Percentiles rank a stretch among this genome's conserved stretches.
These are phyloP conservation scores for Dinoponera quadriceps DNA, from an alignment of 1,140 invertebrate species.

Conservation along the genomic window DNA sequence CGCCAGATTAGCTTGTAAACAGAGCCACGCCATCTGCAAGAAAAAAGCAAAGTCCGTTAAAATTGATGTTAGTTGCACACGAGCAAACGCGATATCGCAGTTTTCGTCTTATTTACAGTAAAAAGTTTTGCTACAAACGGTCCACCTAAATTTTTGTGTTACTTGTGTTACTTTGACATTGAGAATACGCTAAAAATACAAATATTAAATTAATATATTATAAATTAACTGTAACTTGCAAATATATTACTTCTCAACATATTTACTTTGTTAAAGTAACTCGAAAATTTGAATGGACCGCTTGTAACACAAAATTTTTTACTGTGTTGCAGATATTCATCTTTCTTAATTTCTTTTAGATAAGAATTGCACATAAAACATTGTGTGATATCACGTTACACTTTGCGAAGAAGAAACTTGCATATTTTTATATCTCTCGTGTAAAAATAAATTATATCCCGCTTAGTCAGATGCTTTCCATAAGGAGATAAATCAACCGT, in stretches of 20 bases:
- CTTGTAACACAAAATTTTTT: too few species aligned
- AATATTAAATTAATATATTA: too few species aligned
- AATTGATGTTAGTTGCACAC: conserved; percentile 10
- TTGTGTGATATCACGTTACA: neutral
- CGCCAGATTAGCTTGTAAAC: conserved; percentile 99
- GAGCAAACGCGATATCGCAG: neutral
- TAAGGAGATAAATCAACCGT: neutral
- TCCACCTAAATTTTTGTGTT: too few species aligned
- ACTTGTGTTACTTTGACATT: too few species aligned
- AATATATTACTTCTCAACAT: too few species aligned
- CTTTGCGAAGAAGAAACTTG: neutral
- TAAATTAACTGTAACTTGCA: too few species aligned
- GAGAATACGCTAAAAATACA: too few species aligned
- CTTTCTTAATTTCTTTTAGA: neutral
- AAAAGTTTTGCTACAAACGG: too few species aligned
- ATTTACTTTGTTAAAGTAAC: too few species aligned
- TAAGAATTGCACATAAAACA: neutral
- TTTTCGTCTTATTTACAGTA: neutral
- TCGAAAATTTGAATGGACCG: too few species aligned
- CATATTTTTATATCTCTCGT: neutral
- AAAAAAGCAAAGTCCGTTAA: conserved; percentile 72
- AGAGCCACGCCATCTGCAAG: conserved; percentile 96
- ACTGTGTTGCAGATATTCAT: too few species aligned
- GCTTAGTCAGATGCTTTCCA: neutral
- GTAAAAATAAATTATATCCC: conserved; percentile 8